Percentiles rank a stretch among this genome's conserved stretches.
Evolutionary conservation across 2,888 invertebrate species (phyloP).

Genomic region (Beris chalybata): DNA sequence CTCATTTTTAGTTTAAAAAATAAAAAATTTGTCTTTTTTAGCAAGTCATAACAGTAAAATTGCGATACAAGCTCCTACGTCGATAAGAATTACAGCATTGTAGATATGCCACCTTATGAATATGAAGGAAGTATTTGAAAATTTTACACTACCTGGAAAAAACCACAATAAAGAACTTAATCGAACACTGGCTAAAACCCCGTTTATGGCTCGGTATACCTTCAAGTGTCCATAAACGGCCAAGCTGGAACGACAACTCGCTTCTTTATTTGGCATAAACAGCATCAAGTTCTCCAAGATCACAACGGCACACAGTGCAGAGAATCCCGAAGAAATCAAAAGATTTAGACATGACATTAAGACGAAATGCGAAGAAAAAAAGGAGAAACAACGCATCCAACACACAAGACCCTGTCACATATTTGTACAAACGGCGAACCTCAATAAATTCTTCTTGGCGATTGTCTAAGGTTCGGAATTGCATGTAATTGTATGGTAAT

Average conservation of each 20-base stretch:
- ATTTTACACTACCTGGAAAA: too few relatives aligned
- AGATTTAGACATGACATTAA: conserved; percentile 33
- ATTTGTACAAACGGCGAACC: conserved; percentile 28
- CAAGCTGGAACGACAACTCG: conserved; percentile 19
- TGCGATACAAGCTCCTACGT: too few relatives aligned
- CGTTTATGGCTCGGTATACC: conserved; percentile 23
- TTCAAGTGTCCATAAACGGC: conserved; percentile 30
- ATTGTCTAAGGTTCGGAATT: conserved; percentile 30
- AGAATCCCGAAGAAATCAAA: conserved; percentile 17
- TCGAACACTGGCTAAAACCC: background rate
- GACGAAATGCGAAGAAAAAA: conserved; percentile 28
- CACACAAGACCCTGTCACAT: conserved; percentile 15
- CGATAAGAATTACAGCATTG: too few relatives aligned
- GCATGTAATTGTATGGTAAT: conserved; percentile 7
- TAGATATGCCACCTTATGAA: too few relatives aligned
- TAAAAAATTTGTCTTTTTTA: too few relatives aligned
- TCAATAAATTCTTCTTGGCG: conserved; percentile 30
- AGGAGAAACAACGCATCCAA: conserved; percentile 1
- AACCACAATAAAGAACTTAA: too few relatives aligned
- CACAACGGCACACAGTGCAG: too few relatives aligned
- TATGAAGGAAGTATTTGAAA: too few relatives aligned
- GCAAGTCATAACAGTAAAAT: too few relatives aligned
- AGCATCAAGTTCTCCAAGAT: conserved; percentile 8
- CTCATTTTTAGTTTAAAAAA: too few relatives aligned
- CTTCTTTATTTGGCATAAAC: conserved; percentile 32